A percentile compares a stretch with the other conserved stretches of the same genome.
These are phyloP conservation scores for Epinotia ramella DNA, from an alignment of 2,888 invertebrate genomes.

Conservation along the genomic window DNA sequence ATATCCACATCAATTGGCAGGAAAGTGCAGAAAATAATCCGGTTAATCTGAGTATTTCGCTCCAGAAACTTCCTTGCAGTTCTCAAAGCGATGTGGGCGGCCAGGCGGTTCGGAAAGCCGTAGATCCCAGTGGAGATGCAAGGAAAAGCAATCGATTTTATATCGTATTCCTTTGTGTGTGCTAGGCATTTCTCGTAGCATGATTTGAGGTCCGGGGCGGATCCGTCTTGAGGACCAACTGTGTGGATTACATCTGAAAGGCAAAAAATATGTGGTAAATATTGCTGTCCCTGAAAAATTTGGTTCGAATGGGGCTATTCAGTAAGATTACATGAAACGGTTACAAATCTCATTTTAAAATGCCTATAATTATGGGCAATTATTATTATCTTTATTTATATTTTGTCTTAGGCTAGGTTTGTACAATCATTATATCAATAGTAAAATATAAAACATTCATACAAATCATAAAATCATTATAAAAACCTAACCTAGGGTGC, in stretches of 20 bases:
- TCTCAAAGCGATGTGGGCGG: constrained; percentile 90
- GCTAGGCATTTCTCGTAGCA: constrained; percentile 90
- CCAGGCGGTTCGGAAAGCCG: constrained; percentile 92
- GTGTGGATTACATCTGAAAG: constrained; percentile 94
- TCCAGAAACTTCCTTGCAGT: constrained; percentile 88
- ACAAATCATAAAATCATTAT: too few species aligned
- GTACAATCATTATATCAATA: too few species aligned
- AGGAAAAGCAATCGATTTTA: constrained; percentile 92
- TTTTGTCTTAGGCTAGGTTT: too few species aligned
- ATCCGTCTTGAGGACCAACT: constrained; percentile 93
- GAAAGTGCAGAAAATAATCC: constrained; percentile 93
- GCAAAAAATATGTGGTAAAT: constrained; percentile 21
- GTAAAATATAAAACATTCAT: too few species aligned
- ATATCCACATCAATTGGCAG: constrained; percentile 88
- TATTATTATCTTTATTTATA: too few species aligned
- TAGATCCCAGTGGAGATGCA: constrained; percentile 97
- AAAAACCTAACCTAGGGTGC: too few species aligned
- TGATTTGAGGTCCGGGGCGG: constrained; percentile 85
- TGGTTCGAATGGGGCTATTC: too few species aligned
- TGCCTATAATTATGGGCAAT: too few species aligned
- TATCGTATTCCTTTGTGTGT: constrained; percentile 80
- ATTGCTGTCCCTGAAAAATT: too few species aligned
- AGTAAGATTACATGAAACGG: too few species aligned
- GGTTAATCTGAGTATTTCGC: constrained; percentile 83
- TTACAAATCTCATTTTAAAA: too few species aligned